Conservation (phyloP, 2,113 vertebrate genomes). For the Coptodon bakossiorum region DNA sequence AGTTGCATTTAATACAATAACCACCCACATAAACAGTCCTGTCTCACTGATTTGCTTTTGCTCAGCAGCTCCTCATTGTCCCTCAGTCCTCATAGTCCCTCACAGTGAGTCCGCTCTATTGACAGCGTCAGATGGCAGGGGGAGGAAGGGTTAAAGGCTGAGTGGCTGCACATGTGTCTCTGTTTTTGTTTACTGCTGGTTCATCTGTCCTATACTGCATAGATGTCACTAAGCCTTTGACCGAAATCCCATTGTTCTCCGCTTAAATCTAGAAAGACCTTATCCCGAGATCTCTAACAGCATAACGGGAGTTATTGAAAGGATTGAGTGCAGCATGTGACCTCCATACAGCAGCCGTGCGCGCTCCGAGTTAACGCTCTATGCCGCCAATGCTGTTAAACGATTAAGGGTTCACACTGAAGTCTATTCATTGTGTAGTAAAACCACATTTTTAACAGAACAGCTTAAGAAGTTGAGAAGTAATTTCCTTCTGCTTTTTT, state of each 20-base stretch:
- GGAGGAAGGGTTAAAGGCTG: neutral
- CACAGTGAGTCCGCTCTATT: neutral
- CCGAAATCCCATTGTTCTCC: constrained; percentile 54
- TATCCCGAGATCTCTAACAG: constrained; percentile 44
- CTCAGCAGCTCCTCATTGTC: neutral
- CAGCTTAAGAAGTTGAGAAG: neutral
- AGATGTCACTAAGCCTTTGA: constrained; percentile 32
- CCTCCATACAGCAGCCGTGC: constrained; percentile 18
- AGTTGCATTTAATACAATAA: neutral
- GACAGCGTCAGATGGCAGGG: neutral
- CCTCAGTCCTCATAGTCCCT: neutral
- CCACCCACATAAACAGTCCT: neutral
- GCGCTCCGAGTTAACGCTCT: neutral
- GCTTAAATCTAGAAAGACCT: constrained; percentile 37
- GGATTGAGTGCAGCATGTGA: constrained; percentile 65
- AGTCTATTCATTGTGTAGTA: neutral
- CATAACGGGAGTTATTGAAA: constrained; percentile 53
- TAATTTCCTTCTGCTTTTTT: neutral
- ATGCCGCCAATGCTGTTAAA: neutral
- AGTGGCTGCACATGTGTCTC: constrained; percentile 9
- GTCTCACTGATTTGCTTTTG: neutral
- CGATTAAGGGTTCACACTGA: neutral
- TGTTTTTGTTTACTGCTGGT: constrained; percentile 27
- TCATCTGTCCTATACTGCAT: constrained; percentile 24
- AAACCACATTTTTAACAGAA: neutral